Conservation (phyloP, 2,113 vertebrate genomes). For the Gasterosteus aculeatus region DNA sequence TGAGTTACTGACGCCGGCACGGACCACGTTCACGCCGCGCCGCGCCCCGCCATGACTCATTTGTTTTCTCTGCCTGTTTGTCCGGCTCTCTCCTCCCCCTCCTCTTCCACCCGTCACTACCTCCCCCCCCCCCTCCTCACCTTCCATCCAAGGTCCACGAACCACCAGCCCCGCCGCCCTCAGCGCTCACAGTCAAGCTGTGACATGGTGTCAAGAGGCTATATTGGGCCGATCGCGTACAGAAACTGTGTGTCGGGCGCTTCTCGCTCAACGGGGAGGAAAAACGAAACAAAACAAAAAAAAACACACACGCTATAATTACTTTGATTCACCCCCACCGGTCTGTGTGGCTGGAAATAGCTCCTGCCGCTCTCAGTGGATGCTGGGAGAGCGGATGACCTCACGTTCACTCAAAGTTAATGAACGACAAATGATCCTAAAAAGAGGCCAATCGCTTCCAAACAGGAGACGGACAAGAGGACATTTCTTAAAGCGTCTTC, state of each 20-base stretch:
- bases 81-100: background rate
- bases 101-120: background rate
- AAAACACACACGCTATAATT: slow-evolving; percentile 42
- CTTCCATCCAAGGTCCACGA: background rate
- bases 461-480: slow-evolving; percentile 4
- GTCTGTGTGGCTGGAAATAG: slow-evolving; percentile 50
- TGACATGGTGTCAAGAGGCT: slow-evolving; percentile 45
- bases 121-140: slow-evolving; percentile 3
- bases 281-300: background rate
- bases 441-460: background rate
- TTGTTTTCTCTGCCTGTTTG: slow-evolving; percentile 25
- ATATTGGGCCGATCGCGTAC: slow-evolving; percentile 47
- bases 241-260: slow-evolving; percentile 57
- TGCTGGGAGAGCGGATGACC: slow-evolving; percentile 45
- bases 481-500: slow-evolving; percentile 15
- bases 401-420: slow-evolving; percentile 51
- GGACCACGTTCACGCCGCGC: background rate
- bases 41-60: slow-evolving; percentile 20
- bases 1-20: background rate
- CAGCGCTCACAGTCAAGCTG: slow-evolving; percentile 28
- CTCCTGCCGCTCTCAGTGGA: slow-evolving; percentile 24
- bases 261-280: slow-evolving; percentile 55
- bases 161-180: background rate
- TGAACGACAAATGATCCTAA: slow-evolving; percentile 19
- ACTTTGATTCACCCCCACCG: slow-evolving; percentile 43